Evolutionary conservation across 2,113 vertebrate species (phyloP), one percentile per base, ranked within the genome.

Genomic region (Lycocorax pyrrhopterus): DNA sequence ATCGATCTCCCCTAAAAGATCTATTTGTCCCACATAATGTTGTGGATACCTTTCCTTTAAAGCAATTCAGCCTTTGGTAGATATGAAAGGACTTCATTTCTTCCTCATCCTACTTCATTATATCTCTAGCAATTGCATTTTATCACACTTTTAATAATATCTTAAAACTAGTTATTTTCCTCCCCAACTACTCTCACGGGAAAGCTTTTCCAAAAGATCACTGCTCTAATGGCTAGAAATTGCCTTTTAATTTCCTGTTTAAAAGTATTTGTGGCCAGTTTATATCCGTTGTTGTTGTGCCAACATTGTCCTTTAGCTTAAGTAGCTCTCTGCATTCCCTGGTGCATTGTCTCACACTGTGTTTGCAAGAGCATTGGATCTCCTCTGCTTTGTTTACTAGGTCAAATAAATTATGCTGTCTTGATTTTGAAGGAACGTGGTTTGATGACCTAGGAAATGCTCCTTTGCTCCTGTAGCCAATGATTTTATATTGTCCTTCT

Each of bases 231-330:
- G 41, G 81, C 15, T 69, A 85, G 71, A 93, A 94, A 89, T 76
- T 91, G 74, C 62, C 77, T 94, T 92, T 93, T 91, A 93, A 95
- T 95, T 96, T 95, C 78, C 84, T 93, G 44, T 49, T 52, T 87
- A 78, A 87, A 89, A 93, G 58, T 91, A 93, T 87, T 67, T 17
- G 8, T 87, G 62, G 87, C 14, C 74, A 87, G 41, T 60, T 93
- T 64, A 30, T 80, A 66, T 27, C 41, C 71, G 53, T 27, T 84
- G 62, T 11, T 87, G 35, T 64, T 87, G 80, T 94, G 74, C 84
- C 84, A 96, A 41, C 87, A 94, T 33, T 91, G 84, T 89, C 66
- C 69, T 93, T 87, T 25, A 84, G 53, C 39, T 94, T 73, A 95
- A 87, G 76, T 25, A 89, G 37, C 66, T 79, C 32, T 68, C 69